phyloP scores from a whole-genome alignment of 2,797 vertebrate species.

The Spinus pinus region DNA sequence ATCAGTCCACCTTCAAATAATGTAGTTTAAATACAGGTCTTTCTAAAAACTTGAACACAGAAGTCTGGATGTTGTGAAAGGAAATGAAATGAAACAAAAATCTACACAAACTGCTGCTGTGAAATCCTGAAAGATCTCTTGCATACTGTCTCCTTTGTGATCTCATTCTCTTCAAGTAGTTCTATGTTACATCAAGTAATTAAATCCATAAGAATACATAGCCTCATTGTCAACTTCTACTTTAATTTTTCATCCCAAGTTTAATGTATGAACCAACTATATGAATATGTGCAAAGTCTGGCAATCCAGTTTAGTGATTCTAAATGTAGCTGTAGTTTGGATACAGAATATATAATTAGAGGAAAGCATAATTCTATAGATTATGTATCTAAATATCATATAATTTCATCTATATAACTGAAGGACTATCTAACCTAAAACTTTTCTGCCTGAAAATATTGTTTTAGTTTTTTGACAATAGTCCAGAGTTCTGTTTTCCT shows the following conservation, averaged over 20 bases:
- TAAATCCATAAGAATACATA: conserved; percentile 5
- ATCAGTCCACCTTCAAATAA: not conserved
- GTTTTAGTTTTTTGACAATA: not conserved
- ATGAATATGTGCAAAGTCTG: not conserved
- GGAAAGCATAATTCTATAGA: not conserved
- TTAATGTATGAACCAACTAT: not conserved
- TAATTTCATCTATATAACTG: not conserved
- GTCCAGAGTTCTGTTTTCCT: not conserved
- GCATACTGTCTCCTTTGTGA: not conserved
- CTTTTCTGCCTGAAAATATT: not conserved
- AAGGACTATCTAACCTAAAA: not conserved
- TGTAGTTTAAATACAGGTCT: not conserved
- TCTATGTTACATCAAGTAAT: not conserved
- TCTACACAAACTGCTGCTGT: not conserved
- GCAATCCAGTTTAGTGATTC: not conserved
- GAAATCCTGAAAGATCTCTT: not conserved
- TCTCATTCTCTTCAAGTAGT: not conserved
- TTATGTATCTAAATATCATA: not conserved
- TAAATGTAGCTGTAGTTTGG: not conserved
- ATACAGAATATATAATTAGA: conserved; percentile 9
- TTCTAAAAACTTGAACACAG: not conserved
- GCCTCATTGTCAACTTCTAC: not conserved
- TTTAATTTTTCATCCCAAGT: not conserved
- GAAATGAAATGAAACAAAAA: not conserved
- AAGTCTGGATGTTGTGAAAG: not conserved